Evolutionary conservation across 2,113 vertebrate species (phyloP).

Genomic region (Brachionichthys hirsutus): DNA sequence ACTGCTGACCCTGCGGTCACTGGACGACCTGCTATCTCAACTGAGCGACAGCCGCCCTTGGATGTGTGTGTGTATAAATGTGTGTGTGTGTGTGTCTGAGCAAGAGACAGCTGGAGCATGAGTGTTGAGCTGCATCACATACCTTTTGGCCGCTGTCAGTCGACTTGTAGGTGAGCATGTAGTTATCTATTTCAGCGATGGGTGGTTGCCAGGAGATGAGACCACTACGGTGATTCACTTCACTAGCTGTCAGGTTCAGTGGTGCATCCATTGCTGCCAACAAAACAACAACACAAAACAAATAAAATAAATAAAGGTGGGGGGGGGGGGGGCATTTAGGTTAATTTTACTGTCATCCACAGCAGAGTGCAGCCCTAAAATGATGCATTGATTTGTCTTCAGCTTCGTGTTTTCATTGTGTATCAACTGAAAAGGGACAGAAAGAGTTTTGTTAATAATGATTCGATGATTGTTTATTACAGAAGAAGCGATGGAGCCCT

Average conservation of each 20-base stretch:
- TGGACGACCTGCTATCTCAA: too few relatives aligned
- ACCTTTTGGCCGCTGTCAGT: constrained; percentile 88
- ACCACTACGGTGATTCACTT: constrained; percentile 90
- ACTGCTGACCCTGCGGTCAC: too few relatives aligned
- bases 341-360: too few relatives aligned
- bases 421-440: not conserved
- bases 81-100: not conserved
- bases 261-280: constrained; percentile 91
- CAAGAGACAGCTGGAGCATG: too few relatives aligned
- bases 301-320: constrained; percentile 1
- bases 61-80: not conserved
- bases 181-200: constrained; percentile 89
- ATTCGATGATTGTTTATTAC: too few relatives aligned
- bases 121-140: constrained; percentile 26
- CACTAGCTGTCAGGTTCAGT: constrained; percentile 89
- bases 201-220: constrained; percentile 94
- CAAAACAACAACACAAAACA: too few relatives aligned
- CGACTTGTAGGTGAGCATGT: constrained; percentile 92
- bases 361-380: too few relatives aligned
- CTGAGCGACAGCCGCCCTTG: too few relatives aligned
- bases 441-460: too few relatives aligned
- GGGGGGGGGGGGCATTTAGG: not conserved
- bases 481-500: too few relatives aligned
- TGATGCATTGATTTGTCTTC: too few relatives aligned
- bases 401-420: too few relatives aligned